phyloP scores from a whole-genome alignment of 2,797 vertebrate species.

The Halcyon badia region DNA sequence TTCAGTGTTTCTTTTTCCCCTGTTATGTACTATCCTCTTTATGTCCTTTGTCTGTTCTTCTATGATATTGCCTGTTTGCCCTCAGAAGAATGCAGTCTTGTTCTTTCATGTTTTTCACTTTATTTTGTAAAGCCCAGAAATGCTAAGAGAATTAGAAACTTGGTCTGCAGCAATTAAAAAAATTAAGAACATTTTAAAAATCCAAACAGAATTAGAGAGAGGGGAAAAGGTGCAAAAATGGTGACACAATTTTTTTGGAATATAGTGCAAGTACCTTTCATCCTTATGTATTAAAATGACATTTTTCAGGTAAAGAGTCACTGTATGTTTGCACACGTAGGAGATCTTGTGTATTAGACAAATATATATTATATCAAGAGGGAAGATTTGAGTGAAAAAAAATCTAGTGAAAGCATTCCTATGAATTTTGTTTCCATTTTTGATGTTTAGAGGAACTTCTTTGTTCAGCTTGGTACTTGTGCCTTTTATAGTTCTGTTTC shows the following conservation, averaged over 20 bases:
- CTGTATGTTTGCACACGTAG: not conserved
- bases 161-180: not conserved
- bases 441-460: not conserved
- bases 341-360: not conserved
- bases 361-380: rapidly evolving
- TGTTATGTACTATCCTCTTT: not conserved
- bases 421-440: not conserved
- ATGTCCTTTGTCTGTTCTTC: not conserved
- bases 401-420: not conserved
- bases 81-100: not conserved
- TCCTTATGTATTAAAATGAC: not conserved
- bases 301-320: not conserved
- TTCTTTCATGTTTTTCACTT: not conserved
- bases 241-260: not conserved
- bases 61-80: not conserved
- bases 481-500: not conserved
- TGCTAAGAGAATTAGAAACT: not conserved
- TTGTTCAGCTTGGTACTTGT: not conserved
- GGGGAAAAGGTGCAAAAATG: not conserved
- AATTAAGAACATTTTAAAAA: not conserved
- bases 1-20: not conserved
- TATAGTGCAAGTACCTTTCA: not conserved
- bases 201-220: not conserved
- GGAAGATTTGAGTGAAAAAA: not conserved
- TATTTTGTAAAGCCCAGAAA: not conserved